These are phyloP conservation scores for Sula dactylatra DNA, from an alignment of 2,113 vertebrate species.

Conservation along the genomic window DNA sequence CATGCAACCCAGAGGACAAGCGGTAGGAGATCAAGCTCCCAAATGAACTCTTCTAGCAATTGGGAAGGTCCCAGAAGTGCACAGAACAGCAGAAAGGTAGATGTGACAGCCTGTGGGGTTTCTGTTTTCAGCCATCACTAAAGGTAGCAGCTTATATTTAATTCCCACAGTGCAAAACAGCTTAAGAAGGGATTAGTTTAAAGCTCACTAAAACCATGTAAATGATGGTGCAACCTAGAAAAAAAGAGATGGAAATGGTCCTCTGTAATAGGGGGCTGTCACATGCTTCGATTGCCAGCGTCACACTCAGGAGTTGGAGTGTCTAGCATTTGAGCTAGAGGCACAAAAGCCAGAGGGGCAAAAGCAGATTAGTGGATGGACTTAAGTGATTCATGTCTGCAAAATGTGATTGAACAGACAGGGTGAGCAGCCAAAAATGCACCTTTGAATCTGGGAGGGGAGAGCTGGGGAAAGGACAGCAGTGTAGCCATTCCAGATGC, in stretches of 20 bases:
- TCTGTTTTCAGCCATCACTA: not conserved
- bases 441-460: not conserved
- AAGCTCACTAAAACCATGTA: not conserved
- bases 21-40: not conserved
- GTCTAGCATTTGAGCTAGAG: not conserved
- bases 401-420: not conserved
- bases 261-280: not conserved
- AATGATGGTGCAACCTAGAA: not conserved
- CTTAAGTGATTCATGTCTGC: not conserved
- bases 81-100: not conserved
- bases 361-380: not conserved
- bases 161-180: not conserved
- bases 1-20: not conserved
- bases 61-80: not conserved
- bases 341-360: not conserved
- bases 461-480: not conserved
- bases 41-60: not conserved
- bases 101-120: not conserved
- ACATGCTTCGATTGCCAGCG: not conserved
- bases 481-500: not conserved
- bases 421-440: not conserved
- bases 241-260: not conserved
- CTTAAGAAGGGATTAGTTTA: constrained; percentile 21
- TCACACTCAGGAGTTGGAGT: not conserved
- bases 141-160: not conserved